These are phyloP conservation scores for Pogona vitticeps DNA, from an alignment of 2,113 vertebrate genomes.

Conservation along the genomic window DNA sequence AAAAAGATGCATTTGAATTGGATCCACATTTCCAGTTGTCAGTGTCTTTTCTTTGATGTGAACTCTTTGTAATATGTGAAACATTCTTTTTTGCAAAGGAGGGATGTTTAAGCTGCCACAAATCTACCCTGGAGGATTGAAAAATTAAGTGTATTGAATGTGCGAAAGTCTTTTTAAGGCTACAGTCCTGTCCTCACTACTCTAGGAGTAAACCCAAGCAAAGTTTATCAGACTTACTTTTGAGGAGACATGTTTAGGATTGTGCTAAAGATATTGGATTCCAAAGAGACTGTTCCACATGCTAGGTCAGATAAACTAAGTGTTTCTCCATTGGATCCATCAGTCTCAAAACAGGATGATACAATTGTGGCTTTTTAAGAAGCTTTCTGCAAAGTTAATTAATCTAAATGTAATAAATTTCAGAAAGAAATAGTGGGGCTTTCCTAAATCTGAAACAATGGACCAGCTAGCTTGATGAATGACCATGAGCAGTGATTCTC, in stretches of 20 bases:
- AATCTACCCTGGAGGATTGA: slow-evolving; percentile 45
- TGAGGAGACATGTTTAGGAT: not conserved
- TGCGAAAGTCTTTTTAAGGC: slow-evolving; percentile 43
- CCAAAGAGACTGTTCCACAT: slow-evolving; percentile 31
- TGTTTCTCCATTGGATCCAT: slow-evolving; percentile 16
- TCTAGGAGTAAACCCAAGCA: not conserved
- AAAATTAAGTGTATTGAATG: slow-evolving; percentile 20
- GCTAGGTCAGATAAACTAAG: slow-evolving; percentile 24
- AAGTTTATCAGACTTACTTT: not conserved
- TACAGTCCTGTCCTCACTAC: not conserved
- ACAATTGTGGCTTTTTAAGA: not conserved
- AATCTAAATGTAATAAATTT: slow-evolving; percentile 31
- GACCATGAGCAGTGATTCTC: slow-evolving; percentile 11
- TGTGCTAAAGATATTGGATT: slow-evolving; percentile 21
- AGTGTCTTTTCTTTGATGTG: slow-evolving; percentile 48
- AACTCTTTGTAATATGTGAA: slow-evolving; percentile 44
- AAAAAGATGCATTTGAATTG: slow-evolving; percentile 67
- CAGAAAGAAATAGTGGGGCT: slow-evolving; percentile 13
- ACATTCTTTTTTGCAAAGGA: slow-evolving; percentile 19
- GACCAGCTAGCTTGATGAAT: slow-evolving; percentile 28
- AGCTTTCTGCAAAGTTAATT: slow-evolving; percentile 13
- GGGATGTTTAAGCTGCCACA: slow-evolving; percentile 19
- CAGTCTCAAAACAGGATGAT: slow-evolving; percentile 26
- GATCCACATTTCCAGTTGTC: slow-evolving; percentile 60
- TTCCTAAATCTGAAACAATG: not conserved